Base-by-base conservation (phyloP, 2,797 vertebrate species). In the Parauchenoglanis ngamensis region DNA sequence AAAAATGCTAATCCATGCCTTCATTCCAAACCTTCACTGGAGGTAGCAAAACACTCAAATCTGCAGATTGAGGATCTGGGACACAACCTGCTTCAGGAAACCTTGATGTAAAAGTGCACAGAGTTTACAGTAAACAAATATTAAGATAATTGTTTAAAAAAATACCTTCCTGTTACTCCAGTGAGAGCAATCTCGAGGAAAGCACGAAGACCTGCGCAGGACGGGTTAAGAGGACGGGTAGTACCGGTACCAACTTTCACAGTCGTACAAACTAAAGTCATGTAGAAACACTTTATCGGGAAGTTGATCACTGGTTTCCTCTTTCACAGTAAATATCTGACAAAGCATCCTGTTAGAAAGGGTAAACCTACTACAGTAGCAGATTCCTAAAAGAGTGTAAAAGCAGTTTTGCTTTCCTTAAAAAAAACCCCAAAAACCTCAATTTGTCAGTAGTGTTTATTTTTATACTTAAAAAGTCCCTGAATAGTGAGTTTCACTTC, bases 1-100 rank as follows among this genome's bases (percentile, higher is more conserved):
- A 90, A 89, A 93, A 92, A 91, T 89, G 83, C 88, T 91, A 90
- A 91, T 85, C 83, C 91, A 93, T 93, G 89, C 92, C 86, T 85
- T 90, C 88, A 84, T 76, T 88, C 73, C 68, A 81, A 67, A 67
- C 57, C 87, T 88, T 88, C 68, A 77, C 68, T 75, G 35, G 84
- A 88, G 84, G 79, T 86, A 83, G 84, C 70, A n/a, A 65, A 75
- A 65, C 84, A 76, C 70, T 68, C 15, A 52, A 59, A 75, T 44
- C 57, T 79, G 52, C 82, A 57, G 80, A 49, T 63, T 25, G 15
- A 44, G 25, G 15, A 75, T 54, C 21, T 75, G 49, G 49, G 61
- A 59, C 49, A 57, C 61, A 67, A 86, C 25, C 49, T 57, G 56
- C 49, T 59, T 76, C 40, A 35, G 67, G n/a, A 49, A 4, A 70